phyloP scores from a whole-genome alignment of 2,113 vertebrate species.

The Heloderma charlesbogerti region DNA sequence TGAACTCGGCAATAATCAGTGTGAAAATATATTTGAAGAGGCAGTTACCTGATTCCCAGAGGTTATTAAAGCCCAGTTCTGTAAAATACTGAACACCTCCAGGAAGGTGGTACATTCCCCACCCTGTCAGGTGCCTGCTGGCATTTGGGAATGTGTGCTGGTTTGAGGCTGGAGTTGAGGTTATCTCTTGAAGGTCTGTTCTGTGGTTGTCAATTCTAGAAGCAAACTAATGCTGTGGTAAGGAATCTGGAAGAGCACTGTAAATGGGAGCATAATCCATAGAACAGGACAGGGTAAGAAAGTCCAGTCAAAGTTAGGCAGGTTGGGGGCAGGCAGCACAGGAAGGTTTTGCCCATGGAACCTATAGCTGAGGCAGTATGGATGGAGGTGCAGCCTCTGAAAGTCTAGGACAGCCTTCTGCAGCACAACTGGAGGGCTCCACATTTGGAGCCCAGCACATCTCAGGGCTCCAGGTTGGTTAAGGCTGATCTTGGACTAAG shows the following conservation, averaged over 20 bases:
- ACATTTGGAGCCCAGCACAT: no score
- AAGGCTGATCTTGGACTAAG: not conserved
- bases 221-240: not conserved
- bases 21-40: constrained; percentile 11
- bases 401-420: not conserved
- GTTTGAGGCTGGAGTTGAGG: not conserved
- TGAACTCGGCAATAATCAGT: constrained; percentile 19
- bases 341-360: not conserved
- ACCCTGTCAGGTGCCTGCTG: not conserved
- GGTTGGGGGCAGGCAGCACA: not conserved
- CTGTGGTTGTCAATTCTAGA: not conserved
- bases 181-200: not conserved
- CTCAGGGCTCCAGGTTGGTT: not conserved
- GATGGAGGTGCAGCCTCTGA: not conserved
- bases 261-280: not conserved
- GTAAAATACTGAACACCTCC: constrained; percentile 31
- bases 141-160: not conserved
- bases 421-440: no score
- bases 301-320: not conserved
- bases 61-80: constrained; percentile 6
- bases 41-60: constrained; percentile 22
- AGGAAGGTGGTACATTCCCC: not conserved
- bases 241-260: not conserved
- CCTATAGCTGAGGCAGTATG: no score
- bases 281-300: not conserved